Base-by-base conservation (phyloP, 2,888 invertebrate genomes). In the Cephus spinipes region DNA sequence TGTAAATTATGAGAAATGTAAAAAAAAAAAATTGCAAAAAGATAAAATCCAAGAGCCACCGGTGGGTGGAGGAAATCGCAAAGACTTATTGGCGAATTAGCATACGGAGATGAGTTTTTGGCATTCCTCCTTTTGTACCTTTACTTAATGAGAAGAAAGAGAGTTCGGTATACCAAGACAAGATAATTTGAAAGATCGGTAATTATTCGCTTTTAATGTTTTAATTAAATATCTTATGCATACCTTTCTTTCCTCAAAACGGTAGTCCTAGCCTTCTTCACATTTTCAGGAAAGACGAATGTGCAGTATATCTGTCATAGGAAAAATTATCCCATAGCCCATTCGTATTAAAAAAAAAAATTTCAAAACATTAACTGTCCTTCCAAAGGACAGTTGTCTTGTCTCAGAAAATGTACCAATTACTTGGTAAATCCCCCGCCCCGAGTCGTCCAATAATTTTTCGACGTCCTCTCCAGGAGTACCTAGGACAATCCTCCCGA, bases 51-150 rank as follows among this genome's bases (percentile, higher is more conserved):
- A 40, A 40, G 40, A 12, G 4, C 15, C 40, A 40, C 40, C 12
- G 40, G 15, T 40, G 40, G 15, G 4, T 23, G 55, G 9, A 23
- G 55, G 2, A 55, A 55, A 55, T 77, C 69, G 34, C 31, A n/a
- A 71, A 36, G 74, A 77, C 74, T 77, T 71, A 77, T 77, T 40
- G 77, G 77, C 75, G 68, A 77, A 77, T 75, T 77, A 77, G 77
- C 74, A 77, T 77, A 75, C 77, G 77, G 74, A 75, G 77, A 77
- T 77, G 74, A 77, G 77, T 74, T 77, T 77, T 77, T 34, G 40
- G 40, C 69, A 23, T 69, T 35, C n/a, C 36, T 68, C 36, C 34
- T 73, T 73, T 73, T 34, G 77, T 36, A 35, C 68, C 68, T 74
- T 23, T 23, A 55, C 55, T 23, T 23, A 55, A 55, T 55, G 55